Evolutionary conservation across 2,888 invertebrate species (phyloP).

Genomic region (Papilio elwesi): DNA sequence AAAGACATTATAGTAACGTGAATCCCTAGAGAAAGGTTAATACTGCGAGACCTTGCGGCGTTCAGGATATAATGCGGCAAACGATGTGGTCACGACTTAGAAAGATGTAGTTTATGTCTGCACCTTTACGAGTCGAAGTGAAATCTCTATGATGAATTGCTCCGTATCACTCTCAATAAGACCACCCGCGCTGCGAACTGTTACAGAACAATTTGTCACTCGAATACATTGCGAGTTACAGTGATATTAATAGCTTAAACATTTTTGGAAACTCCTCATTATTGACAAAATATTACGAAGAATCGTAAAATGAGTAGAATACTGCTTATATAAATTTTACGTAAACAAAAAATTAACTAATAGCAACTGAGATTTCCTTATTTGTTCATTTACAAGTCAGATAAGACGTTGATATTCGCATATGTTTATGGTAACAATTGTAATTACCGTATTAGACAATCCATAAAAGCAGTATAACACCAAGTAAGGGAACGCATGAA

Average conservation of each 20-base stretch:
- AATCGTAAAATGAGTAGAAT: too few relatives aligned
- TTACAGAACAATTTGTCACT: constrained; percentile 68
- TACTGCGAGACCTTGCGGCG: constrained; percentile 52
- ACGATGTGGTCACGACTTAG: constrained; percentile 61
- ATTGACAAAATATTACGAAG: too few relatives aligned
- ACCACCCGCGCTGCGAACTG: constrained; percentile 64
- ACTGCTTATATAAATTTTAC: background rate
- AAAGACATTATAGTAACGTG: constrained; percentile 58
- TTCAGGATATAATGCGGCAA: constrained; percentile 52
- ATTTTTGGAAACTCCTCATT: too few relatives aligned
- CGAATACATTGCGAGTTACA: constrained; percentile 44
- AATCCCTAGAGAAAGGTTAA: constrained; percentile 66
- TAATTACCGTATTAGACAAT: constrained; percentile 23
- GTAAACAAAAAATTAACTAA: background rate
- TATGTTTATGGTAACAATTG: constrained; percentile 21
- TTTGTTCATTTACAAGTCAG: constrained; percentile 4
- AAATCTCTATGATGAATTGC: constrained; percentile 72
- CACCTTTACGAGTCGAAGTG: constrained; percentile 55
- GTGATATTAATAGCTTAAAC: constrained; percentile 29
- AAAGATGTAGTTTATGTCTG: constrained; percentile 48
- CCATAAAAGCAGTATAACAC: constrained; percentile 12
- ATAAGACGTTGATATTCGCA: constrained; percentile 9
- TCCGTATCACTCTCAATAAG: constrained; percentile 56
- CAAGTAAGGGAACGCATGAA: constrained; percentile 25
- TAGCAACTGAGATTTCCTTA: constrained; percentile 3